Conservation (phyloP, 2,797 vertebrate species). For the Centropyge bicolor region DNA sequence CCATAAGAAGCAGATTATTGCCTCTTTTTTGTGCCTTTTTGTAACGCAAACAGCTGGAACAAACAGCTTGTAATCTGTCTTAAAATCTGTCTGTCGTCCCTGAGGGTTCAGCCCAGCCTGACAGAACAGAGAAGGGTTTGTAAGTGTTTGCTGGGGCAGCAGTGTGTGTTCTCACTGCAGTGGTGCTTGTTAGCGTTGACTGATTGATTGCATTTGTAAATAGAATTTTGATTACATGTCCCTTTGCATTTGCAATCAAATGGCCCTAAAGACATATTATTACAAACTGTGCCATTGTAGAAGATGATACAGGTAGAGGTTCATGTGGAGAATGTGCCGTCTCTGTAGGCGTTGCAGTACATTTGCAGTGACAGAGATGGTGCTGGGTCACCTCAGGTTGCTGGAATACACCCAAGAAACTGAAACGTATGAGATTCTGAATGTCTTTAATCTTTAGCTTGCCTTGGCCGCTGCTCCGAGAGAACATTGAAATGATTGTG, state of each 20-base stretch:
- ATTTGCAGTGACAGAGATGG: constrained; percentile 22
- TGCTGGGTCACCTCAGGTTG: constrained; percentile 17
- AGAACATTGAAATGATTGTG: constrained; percentile 22
- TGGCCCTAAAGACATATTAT: neutral
- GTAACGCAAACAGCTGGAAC: constrained; percentile 54
- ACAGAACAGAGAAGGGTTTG: constrained; percentile 13
- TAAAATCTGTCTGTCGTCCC: constrained; percentile 45
- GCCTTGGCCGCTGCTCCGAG: constrained; percentile 25
- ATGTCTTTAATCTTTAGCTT: constrained; percentile 31
- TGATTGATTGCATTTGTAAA: constrained; percentile 50
- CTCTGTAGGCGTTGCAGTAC: constrained; percentile 8
- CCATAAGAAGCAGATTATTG: constrained; percentile 16
- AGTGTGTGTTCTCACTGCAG: constrained; percentile 4
- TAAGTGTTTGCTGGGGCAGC: constrained; percentile 23
- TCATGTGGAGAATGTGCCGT: constrained; percentile 13
- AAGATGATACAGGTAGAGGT: neutral
- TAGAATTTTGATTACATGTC: constrained; percentile 22
- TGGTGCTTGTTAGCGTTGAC: constrained; percentile 36
- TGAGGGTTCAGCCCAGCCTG: constrained; percentile 35
- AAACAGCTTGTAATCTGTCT: constrained; percentile 59
- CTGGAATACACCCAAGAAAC: constrained; percentile 40
- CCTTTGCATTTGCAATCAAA: constrained; percentile 30
- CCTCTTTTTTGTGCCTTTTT: constrained; percentile 30
- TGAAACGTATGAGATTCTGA: constrained; percentile 16
- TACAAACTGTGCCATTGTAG: neutral